Base-by-base conservation (phyloP, 1,140 invertebrate genomes). In the Hypothenemus hampei region DNA sequence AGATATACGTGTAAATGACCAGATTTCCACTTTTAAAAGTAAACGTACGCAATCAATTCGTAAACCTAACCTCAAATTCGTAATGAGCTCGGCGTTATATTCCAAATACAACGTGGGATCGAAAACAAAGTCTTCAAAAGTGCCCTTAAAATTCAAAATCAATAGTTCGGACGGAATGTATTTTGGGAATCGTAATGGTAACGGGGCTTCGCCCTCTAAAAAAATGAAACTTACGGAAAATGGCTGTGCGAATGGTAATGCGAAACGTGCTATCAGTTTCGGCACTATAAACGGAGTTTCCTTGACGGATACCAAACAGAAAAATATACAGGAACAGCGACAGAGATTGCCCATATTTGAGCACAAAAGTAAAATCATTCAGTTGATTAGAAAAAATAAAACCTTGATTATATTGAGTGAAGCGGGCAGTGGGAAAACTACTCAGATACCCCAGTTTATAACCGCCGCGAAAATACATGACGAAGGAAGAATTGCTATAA, bases 371-470 rank as follows among this genome's bases (percentile, higher is more conserved):
- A 81, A 78, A 46, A 59, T 84, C 15, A 60, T 83, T 2, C 72
- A 78, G 49, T 72, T 81, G 60, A 77, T 83, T 31, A 67, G 72
- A 11, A 72, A 72, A 37, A 63, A 80, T 57, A 73, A 75, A 26
- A 87, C 83, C 2, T 63, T 88, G 1, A 82, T 96, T 33, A 73
- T 96, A 11, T 85, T 95, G 62, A 91, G 90, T 5, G 91, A 94
- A 72, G 94, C 91, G 1, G 91, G 90, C 3, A 85, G 87, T 71
- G 91, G 89, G 1, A 96, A 94, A 74, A 93, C 89, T 1, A 95
- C 91, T 2, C 91, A 95, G 70, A 87, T 95, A 44, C 91, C 91
- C 2, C 90, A 92, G 70, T 81, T 83, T 59, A 73, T 91, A 5
- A 74, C 80, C 40, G 80, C 86, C 45, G 71, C 75, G 6, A 75